Evolutionary conservation across 2,888 invertebrate genomes (phyloP), one percentile per base, ranked within the genome.

Genomic region (Nomada ferruginata): DNA sequence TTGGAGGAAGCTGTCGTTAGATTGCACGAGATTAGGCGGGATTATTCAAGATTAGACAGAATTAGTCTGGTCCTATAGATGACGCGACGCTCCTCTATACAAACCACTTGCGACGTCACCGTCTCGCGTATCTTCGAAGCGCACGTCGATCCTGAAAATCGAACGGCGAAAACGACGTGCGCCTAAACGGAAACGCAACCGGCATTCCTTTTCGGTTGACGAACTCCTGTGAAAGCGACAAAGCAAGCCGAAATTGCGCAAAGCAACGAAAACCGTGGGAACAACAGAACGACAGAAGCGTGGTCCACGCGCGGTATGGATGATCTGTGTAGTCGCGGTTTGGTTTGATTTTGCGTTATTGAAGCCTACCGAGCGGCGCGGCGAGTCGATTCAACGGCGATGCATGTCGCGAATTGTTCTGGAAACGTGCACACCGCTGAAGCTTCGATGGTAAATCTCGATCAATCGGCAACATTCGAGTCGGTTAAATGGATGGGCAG

Each of bases 31-130:
- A 90, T 90, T 90, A 89, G 81, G 83, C 76, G 80, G 85, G 89
- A 90, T 89, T 89, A 89, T 87, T 89, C 87, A 79, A 90, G 91
- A 91, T 91, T 91, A 91, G 85, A 87, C 80, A 50, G 85, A 86
- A 91, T 91, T 90, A 89, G 88, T 86, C 86, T 81, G 81, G 74
- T 82, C 72, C 76, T 63, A 11, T 65, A 53, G 61, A 76, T 83
- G 68, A 74, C 69, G 84, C 79, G 72, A 52, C 69, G 79, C 79
- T 82, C 65, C 50, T 57, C 55, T 53, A n/a, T 36, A 18, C 9
- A 13, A 9, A 4, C 23, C 29, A 20, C 11, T 20, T 4, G 70
- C 50, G 60, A n/a, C 53, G 3, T 20, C 55, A 44, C 4, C 53
- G 44, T 18, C 52, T 11, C n/a, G 15, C 15, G 15, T 29, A 5